Evolutionary conservation across 2,888 invertebrate genomes (phyloP).

Genomic region (Oligia strigilis): DNA sequence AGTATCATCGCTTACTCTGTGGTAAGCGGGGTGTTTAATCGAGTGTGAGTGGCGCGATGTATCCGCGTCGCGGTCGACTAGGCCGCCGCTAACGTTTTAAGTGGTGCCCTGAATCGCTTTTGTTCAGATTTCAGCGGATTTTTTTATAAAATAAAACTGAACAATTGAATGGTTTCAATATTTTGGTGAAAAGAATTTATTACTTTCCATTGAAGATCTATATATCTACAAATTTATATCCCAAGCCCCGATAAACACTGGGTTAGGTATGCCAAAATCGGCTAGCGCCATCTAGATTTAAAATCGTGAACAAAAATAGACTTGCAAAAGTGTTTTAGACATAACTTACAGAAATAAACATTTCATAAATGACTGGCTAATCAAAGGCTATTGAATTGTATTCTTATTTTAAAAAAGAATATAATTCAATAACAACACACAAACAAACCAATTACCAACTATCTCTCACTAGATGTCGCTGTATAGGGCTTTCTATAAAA

Average conservation of each 20-base stretch:
- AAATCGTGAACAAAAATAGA: not conserved
- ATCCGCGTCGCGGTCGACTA: constrained; percentile 47
- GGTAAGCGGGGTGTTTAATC: constrained; percentile 55
- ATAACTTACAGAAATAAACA: not conserved
- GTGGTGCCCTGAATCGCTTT: constrained; percentile 48
- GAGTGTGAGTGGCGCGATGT: constrained; percentile 55
- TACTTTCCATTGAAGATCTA: not conserved
- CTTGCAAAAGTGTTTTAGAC: not conserved
- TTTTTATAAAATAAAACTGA: constrained; percentile 14
- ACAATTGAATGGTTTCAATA: constrained; percentile 18
- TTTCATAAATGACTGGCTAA: not conserved
- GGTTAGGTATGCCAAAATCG: not conserved
- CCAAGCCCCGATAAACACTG: not conserved
- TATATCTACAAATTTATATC: not conserved
- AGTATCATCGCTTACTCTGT: constrained; percentile 48
- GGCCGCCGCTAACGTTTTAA: constrained; percentile 49
- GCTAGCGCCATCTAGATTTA: not conserved
- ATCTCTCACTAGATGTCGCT: constrained; percentile 39
- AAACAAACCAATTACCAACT: constrained; percentile 30
- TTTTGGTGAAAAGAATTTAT: not conserved
- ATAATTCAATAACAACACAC: constrained; percentile 2
- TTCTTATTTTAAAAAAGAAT: not conserved
- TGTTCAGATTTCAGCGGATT: constrained; percentile 32
- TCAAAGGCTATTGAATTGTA: not conserved
- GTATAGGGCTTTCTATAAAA: constrained; percentile 35